Evolutionary conservation across 1,140 invertebrate genomes (phyloP).

Genomic region (Kradibia gibbosae): DNA sequence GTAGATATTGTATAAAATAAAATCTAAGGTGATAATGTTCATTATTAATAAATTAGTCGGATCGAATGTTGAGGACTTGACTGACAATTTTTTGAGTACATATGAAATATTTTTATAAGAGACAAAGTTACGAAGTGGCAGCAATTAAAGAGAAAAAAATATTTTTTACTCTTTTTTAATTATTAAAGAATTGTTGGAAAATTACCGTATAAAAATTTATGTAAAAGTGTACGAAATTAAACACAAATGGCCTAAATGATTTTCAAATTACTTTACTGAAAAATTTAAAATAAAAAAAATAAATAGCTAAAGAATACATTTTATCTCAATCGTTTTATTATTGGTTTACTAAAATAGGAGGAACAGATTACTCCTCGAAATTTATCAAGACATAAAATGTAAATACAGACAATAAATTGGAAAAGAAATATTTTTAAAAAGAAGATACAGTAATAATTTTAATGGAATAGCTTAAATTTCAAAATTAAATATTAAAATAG

Average conservation of each 20-base stretch:
- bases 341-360: too few relatives aligned
- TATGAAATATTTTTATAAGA: background rate
- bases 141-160: background rate
- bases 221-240: too few relatives aligned
- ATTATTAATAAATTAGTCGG: background rate
- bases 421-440: background rate
- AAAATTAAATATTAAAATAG: too few relatives aligned
- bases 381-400: background rate
- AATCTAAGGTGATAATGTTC: background rate
- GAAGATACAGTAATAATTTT: too few relatives aligned
- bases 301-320: too few relatives aligned
- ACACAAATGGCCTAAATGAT: too few relatives aligned
- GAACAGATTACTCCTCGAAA: too few relatives aligned
- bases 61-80: background rate
- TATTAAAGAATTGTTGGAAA: background rate
- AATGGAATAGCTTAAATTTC: too few relatives aligned
- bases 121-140: background rate
- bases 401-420: background rate
- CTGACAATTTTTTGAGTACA: background rate
- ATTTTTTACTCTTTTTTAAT: background rate
- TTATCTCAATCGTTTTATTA: too few relatives aligned
- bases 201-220: background rate
- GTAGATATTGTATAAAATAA: background rate
- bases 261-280: too few relatives aligned
- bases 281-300: too few relatives aligned